phyloP scores from a whole-genome alignment of 2,113 vertebrate species.

The Tachysurus vachellii region DNA sequence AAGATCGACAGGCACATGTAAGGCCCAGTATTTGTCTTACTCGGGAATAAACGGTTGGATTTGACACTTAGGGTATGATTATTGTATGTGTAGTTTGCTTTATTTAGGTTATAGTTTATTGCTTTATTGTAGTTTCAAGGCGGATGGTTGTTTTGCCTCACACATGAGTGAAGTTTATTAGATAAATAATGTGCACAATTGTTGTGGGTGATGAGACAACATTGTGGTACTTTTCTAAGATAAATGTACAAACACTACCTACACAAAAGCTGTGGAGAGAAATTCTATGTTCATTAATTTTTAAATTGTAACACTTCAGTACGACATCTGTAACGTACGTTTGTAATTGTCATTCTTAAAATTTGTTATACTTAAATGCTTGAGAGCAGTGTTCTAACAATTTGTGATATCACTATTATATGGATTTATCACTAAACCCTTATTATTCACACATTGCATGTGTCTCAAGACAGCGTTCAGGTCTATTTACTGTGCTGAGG shows the following conservation, averaged over 20 bases:
- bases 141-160: background rate
- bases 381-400: background rate
- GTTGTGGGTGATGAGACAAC: too few relatives aligned
- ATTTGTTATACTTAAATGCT: background rate
- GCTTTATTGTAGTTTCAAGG: background rate
- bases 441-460: background rate
- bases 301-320: too few relatives aligned
- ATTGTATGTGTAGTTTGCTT: too few relatives aligned
- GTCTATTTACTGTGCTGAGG: background rate
- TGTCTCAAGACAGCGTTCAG: background rate
- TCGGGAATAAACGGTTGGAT: too few relatives aligned
- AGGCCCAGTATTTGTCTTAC: conserved; percentile 48
- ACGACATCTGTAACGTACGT: background rate
- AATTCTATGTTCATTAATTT: too few relatives aligned
- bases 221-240: too few relatives aligned
- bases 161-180: too few relatives aligned
- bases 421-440: background rate
- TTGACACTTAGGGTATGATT: background rate
- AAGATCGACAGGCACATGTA: conserved; percentile 99
- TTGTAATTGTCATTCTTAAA: background rate
- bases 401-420: background rate
- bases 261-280: too few relatives aligned
- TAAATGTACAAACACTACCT: too few relatives aligned
- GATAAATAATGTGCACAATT: too few relatives aligned
- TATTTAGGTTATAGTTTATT: background rate